Evolutionary conservation across 2,888 invertebrate species (phyloP), one percentile per base, ranked within the genome.

Genomic region (Blera fallax): DNA sequence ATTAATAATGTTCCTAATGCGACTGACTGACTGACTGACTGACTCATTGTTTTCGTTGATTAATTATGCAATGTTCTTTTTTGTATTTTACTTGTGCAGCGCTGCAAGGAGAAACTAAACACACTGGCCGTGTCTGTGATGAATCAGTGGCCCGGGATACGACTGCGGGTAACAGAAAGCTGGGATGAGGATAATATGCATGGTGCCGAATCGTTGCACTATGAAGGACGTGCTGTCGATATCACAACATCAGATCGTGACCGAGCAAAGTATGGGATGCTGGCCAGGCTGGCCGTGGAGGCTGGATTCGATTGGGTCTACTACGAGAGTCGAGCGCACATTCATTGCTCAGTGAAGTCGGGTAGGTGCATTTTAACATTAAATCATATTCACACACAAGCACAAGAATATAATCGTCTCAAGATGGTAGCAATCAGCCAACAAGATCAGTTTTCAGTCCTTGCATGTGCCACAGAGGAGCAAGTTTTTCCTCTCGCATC

Each of bases 291-390:
- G 74, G 99, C 99, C 0, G 97, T 98, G 81, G 98, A 98, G 92
- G 98, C 98, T 27, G 98, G 98, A 90, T 99, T 99, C 94, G 98
- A 99, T 94, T 99, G 98, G 98, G 99, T 99, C 87, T 98, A 97
- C 93, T 99, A 98, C 92, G 98, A 98, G 93, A 97, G 97, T 91
- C 94, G 98, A 88, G 96, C 97, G 14, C 97, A 98, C 92, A 98
- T 99, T 90, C 98, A 99, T 93, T 98, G 98, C 93, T 98, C 98
- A 82, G 98, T 98, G 87, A 98, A 98, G 93, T 98, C 98, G 94
- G 98, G 99, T 99, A 94, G 93, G 94, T 91, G 77, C 37, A 45
- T 48, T 77, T 77, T 37, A 72, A 50, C 65, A 70, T 81, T 87
- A 83, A 72, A 83, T 83, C 83, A 83, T 74, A 69, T 87, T 56